Evolutionary conservation across 2,113 vertebrate genomes (phyloP), one percentile per base, ranked within the genome.

Genomic region (Seriola dumerili): DNA sequence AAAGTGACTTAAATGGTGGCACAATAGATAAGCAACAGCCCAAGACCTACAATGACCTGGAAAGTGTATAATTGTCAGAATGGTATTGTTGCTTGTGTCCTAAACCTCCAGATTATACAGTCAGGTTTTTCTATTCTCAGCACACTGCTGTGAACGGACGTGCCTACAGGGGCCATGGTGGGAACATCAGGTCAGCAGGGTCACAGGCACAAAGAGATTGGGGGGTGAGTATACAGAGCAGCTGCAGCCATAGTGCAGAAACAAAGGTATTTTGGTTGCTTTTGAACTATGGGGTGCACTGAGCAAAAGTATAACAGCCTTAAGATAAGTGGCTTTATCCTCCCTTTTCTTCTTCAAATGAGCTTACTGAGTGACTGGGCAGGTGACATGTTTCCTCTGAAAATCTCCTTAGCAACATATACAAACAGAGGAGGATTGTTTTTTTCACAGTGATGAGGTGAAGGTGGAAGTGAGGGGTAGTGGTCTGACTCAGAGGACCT

Each of bases 111-210:
- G 74, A 66, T 82, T 78, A 71, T 55, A 76, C 72, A 42, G 70
- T 74, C 58, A 57, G 72, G 38, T 69, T 78, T 77, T 89, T 76
- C 42, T 88, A 46, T 84, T 87, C 52, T 61, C 34, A 44, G 70
- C 36, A 74, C 0, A 29, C 25, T 78, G 65, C 67, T 12, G 50
- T 85, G 85, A 87, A 72, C 8, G 23, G 54, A 71, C 4, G 3
- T 52, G 84, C 58, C 84, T 83, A 65, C 23, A 21, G 87, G 85
- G 80, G 67, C 79, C 66, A 77, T 16, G 52, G 75, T 80, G 88
- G 87, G 84, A 89, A 92, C 79, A 86, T 68, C 74, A 83, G 90
- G 89, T 92, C 92, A 85, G 63, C 13, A 4, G 82, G 90, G 88
- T 91, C 91, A 90, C 38, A 52, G 62, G 36, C 67, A 91, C 89